Evolutionary conservation across 2,888 invertebrate genomes (phyloP).

Genomic region (Drosophila neonasuta): DNA sequence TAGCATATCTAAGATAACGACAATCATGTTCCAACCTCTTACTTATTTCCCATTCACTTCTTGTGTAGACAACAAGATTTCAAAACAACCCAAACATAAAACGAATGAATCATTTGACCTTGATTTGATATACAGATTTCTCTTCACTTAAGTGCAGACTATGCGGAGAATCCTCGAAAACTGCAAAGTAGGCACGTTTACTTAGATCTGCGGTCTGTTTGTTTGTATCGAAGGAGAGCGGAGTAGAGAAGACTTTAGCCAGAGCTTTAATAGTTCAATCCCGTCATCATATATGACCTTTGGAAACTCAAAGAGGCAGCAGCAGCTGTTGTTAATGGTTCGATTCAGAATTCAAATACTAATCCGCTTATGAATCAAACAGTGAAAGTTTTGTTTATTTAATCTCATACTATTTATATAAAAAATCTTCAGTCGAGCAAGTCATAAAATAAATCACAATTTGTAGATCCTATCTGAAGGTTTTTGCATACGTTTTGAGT

Average conservation of each 20-base stretch:
- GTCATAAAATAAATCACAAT: slow-evolving; percentile 21
- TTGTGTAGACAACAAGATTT: slow-evolving; percentile 36
- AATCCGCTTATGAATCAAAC: slow-evolving; percentile 37
- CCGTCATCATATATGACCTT: slow-evolving; percentile 18
- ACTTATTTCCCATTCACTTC: background rate
- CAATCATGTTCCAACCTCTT: background rate
- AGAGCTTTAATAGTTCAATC: background rate
- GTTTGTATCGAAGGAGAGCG: background rate
- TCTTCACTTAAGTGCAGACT: slow-evolving; percentile 9
- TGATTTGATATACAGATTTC: slow-evolving; percentile 22
- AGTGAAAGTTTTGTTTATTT: too few species aligned
- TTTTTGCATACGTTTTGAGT: background rate
- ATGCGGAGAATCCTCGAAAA: background rate
- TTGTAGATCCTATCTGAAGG: slow-evolving; percentile 1
- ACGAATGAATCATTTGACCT: slow-evolving; percentile 37
- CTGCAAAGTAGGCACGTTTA: slow-evolving; percentile 26
- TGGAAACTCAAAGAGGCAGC: background rate
- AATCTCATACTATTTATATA: too few species aligned
- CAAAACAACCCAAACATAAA: background rate
- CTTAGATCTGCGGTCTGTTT: background rate
- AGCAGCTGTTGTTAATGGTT: slow-evolving; percentile 24
- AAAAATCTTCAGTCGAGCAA: background rate
- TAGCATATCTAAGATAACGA: background rate
- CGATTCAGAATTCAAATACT: slow-evolving; percentile 13
- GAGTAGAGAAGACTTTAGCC: background rate